phyloP scores from a whole-genome alignment of 2,797 vertebrate species.

The Phoebastria nigripes region DNA sequence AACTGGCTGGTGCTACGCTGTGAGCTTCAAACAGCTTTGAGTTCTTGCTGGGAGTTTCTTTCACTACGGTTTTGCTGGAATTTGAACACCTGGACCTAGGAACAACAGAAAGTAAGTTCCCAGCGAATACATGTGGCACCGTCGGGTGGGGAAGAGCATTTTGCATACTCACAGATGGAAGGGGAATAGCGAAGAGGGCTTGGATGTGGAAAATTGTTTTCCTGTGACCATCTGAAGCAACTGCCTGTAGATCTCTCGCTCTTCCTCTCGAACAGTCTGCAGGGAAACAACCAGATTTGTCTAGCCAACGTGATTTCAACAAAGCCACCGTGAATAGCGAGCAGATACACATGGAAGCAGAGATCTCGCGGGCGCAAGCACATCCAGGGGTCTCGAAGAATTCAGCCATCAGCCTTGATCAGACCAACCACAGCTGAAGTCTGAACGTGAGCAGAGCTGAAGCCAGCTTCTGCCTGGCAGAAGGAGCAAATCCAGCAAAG shows the following conservation, averaged over 20 bases:
- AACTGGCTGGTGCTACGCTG: background rate
- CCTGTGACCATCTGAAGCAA: slow-evolving; percentile 90
- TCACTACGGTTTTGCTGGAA: slow-evolving; percentile 61
- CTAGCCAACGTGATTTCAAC: fast-evolving
- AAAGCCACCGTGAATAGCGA: fast-evolving
- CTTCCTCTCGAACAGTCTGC: slow-evolving; percentile 88
- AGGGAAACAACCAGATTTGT: background rate
- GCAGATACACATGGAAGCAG: fast-evolving
- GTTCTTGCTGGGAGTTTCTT: slow-evolving; percentile 56
- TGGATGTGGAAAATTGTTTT: slow-evolving; percentile 84
- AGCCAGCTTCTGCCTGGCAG: background rate
- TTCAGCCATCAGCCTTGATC: background rate
- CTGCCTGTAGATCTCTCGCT: slow-evolving; percentile 92
- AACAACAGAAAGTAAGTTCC: background rate
- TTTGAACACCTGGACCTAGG: slow-evolving; percentile 69
- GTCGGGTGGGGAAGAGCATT: background rate
- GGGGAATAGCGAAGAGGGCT: slow-evolving; percentile 80
- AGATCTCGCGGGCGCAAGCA: too few species aligned
- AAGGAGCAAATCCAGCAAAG: background rate
- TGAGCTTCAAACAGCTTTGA: slow-evolving; percentile 57
- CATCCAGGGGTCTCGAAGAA: too few species aligned
- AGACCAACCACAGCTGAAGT: fast-evolving
- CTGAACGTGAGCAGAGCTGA: fast-evolving
- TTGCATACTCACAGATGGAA: slow-evolving; percentile 84
- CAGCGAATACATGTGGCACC: fast-evolving